Evolutionary conservation across 2,888 invertebrate species (phyloP).

Genomic region (Saturnia pavonia): DNA sequence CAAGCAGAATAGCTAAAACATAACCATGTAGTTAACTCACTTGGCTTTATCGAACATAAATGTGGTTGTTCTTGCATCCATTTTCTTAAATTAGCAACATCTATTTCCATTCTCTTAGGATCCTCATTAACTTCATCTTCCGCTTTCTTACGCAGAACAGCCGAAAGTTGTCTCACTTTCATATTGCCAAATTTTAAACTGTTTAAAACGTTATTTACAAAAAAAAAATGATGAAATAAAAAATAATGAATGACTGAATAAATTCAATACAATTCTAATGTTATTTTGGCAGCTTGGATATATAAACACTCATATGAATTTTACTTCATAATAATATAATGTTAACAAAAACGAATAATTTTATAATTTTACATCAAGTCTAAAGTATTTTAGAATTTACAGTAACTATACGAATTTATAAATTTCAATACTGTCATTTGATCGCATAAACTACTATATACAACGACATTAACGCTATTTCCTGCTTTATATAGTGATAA

Average conservation of each 20-base stretch:
- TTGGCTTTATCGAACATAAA: constrained; percentile 13
- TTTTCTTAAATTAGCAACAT: constrained; percentile 9
- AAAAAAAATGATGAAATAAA: no score
- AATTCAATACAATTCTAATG: no score
- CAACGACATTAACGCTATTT: neutral
- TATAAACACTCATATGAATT: no score
- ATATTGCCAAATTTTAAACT: constrained; percentile 33
- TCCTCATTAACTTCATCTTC: constrained; percentile 16
- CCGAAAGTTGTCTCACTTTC: constrained; percentile 57
- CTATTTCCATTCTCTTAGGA: neutral
- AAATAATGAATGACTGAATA: no score
- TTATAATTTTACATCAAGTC: neutral
- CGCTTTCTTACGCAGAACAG: constrained; percentile 21
- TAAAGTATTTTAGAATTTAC: neutral
- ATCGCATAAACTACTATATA: no score
- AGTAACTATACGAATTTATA: neutral
- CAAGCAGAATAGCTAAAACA: neutral
- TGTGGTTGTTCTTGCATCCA: constrained; percentile 13
- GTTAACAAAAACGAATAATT: no score
- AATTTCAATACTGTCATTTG: neutral
- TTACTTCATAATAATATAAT: no score
- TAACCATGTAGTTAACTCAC: constrained; percentile 11
- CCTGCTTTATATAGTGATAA: neutral
- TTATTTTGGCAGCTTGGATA: no score
- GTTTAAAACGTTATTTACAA: neutral